phyloP scores from a whole-genome alignment of 2,888 invertebrate species.

The Megaustenia siamemsis region DNA sequence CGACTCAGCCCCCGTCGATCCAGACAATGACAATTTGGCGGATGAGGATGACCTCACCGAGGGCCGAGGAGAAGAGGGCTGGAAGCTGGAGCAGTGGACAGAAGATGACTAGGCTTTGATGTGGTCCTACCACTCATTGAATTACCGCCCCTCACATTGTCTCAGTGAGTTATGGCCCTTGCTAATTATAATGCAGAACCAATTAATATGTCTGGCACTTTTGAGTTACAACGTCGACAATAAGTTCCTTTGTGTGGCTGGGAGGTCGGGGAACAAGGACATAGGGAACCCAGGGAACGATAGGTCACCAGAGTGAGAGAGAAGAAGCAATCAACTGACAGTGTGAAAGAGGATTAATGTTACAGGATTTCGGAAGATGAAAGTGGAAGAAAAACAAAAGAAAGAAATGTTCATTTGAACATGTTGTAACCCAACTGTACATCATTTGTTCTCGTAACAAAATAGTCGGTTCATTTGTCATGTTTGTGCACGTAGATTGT shows the following conservation, averaged over 20 bases:
- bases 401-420: too few species aligned
- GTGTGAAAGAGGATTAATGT: too few species aligned
- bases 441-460: too few species aligned
- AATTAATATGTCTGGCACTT: slow-evolving; percentile 45
- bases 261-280: too few species aligned
- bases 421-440: too few species aligned
- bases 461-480: too few species aligned
- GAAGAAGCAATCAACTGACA: too few species aligned
- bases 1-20: neutral
- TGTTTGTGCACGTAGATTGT: too few species aligned
- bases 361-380: too few species aligned
- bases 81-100: neutral
- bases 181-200: slow-evolving; percentile 34
- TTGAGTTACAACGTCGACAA: slow-evolving; percentile 9
- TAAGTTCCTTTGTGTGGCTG: neutral
- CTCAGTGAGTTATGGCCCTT: slow-evolving; percentile 38
- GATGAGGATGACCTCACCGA: neutral
- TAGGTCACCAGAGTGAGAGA: too few species aligned
- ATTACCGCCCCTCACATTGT: slow-evolving; percentile 41
- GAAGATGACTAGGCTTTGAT: slow-evolving; percentile 37
- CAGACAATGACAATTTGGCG: neutral
- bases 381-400: too few species aligned
- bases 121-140: slow-evolving; percentile 36
- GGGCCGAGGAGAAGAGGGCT: neutral
- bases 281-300: too few species aligned